A percentile compares a stretch with the other conserved stretches of the same genome.
These are phyloP conservation scores for Philhelius pedissequus DNA, from an alignment of 2,888 invertebrate species.

Conservation along the genomic window DNA sequence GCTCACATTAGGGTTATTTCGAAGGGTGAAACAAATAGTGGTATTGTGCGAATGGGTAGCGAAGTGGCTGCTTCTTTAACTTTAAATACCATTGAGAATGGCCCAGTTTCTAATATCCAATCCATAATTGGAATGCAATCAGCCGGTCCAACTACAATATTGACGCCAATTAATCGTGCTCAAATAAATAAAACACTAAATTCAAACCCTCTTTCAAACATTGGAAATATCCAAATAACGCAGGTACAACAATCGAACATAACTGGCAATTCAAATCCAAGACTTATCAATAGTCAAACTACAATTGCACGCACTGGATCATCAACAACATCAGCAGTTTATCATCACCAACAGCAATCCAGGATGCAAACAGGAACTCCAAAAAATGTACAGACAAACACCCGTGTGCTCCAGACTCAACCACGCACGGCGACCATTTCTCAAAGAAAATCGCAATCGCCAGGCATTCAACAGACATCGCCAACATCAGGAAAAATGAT, in stretches of 20 bases:
- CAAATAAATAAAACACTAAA: constrained; percentile 25
- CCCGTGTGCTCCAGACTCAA: constrained; percentile 69
- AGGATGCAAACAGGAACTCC: neutral
- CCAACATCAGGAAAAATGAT: constrained; percentile 74
- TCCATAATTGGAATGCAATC: constrained; percentile 1
- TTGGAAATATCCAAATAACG: constrained; percentile 69
- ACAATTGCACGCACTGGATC: constrained; percentile 59
- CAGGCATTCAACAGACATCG: constrained; percentile 69
- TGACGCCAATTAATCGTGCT: constrained; percentile 23
- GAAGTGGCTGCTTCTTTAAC: constrained; percentile 50
- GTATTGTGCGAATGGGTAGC: constrained; percentile 76
- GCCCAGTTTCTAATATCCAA: constrained; percentile 34
- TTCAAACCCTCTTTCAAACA: constrained; percentile 49
- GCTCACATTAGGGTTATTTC: constrained; percentile 77
- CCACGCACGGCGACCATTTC: constrained; percentile 69
- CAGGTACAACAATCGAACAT: constrained; percentile 60
- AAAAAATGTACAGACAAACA: constrained; percentile 55
- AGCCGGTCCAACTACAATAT: constrained; percentile 34
- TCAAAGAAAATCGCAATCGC: constrained; percentile 51
- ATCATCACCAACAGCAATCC: constrained; percentile 17
- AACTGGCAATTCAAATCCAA: constrained; percentile 61
- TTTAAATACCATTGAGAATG: constrained; percentile 31
- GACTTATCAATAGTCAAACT: constrained; percentile 56
- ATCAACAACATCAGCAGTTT: neutral
- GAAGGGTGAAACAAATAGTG: constrained; percentile 76